phyloP scores from a whole-genome alignment of 1,140 invertebrate genomes.

The Paraescarpia echinospica region DNA sequence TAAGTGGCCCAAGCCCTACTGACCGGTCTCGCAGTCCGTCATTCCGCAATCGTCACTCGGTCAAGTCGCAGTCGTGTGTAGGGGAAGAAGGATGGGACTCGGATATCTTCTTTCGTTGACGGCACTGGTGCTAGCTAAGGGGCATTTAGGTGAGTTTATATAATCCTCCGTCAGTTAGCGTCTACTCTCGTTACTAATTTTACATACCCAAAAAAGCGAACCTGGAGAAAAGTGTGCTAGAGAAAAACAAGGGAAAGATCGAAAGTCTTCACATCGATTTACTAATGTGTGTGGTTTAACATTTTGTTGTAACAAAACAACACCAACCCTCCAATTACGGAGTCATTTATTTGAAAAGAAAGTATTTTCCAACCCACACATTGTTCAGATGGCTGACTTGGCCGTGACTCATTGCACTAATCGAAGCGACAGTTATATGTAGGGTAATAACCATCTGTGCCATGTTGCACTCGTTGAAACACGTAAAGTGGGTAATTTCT shows the following conservation, averaged over 20 bases:
- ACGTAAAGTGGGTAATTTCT: not conserved
- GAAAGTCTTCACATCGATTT: not conserved
- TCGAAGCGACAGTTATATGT: not conserved
- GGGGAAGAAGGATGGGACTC: not conserved
- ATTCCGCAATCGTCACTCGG: not conserved
- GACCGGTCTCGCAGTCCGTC: not conserved
- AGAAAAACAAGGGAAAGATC: not conserved
- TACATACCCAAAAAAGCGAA: not conserved
- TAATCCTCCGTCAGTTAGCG: not conserved
- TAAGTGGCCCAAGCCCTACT: not conserved
- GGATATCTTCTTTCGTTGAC: not conserved
- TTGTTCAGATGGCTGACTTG: not conserved
- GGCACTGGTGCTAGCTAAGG: not conserved
- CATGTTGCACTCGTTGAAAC: not conserved
- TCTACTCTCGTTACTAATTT: not conserved
- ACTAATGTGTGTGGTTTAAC: not conserved
- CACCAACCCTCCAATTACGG: not conserved
- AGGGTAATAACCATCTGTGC: not conserved
- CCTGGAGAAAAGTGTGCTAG: not conserved
- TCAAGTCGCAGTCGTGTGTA: not conserved
- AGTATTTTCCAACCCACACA: not conserved
- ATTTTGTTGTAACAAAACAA: not conserved
- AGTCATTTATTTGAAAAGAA: not conserved
- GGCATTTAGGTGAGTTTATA: not conserved
- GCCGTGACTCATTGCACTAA: not conserved